Evolutionary conservation across 2,797 vertebrate species (phyloP).

Genomic region (Sciurus vulgaris): DNA sequence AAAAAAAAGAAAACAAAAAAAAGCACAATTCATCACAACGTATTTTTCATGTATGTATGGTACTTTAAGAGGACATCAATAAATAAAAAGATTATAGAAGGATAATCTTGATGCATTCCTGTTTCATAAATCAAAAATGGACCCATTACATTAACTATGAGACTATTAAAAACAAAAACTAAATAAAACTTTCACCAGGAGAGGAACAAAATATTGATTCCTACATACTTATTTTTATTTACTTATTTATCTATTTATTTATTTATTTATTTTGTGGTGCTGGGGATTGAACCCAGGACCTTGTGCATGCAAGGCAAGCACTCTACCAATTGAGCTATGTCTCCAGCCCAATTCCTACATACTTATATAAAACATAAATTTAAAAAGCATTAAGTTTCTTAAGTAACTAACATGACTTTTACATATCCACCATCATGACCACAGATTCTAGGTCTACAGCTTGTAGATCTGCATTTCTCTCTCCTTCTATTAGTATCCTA

Average conservation of each 20-base stretch:
- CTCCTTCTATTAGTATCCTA: background rate
- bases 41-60: background rate
- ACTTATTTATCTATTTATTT: too few species aligned
- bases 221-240: background rate
- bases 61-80: background rate
- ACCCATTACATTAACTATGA: background rate
- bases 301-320: too few species aligned
- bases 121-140: background rate
- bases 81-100: background rate
- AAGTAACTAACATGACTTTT: background rate
- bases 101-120: background rate
- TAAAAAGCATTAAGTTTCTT: background rate
- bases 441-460: background rate
- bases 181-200: slow-evolving; percentile 46
- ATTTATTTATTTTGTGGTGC: too few species aligned
- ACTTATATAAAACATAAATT: slow-evolving; percentile 19
- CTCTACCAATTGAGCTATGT: too few species aligned
- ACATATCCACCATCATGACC: background rate
- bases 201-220: slow-evolving; percentile 43
- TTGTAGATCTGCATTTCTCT: background rate
- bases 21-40: background rate
- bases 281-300: too few species aligned
- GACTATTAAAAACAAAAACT: slow-evolving; percentile 29
- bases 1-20: too few species aligned
- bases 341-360: too few species aligned